phyloP scores from a whole-genome alignment of 2,797 vertebrate species.

The Periparus ater region DNA sequence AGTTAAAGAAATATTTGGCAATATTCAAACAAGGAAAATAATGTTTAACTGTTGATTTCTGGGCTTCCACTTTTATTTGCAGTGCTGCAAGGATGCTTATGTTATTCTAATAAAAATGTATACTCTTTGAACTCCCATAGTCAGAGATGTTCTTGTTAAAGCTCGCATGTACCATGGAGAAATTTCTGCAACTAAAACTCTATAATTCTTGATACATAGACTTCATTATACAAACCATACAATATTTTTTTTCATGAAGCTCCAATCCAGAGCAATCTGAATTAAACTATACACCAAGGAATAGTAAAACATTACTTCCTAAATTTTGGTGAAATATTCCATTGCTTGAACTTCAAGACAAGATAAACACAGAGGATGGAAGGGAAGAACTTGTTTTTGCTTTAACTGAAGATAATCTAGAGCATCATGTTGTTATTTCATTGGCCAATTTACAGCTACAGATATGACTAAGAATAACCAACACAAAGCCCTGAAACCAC shows the following conservation, averaged over 20 bases:
- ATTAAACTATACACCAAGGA: background rate
- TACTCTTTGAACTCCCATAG: background rate
- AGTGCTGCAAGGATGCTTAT: background rate
- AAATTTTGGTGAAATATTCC: background rate
- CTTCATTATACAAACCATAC: background rate
- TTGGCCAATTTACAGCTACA: background rate
- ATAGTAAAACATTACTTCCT: background rate
- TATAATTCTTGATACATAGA: background rate
- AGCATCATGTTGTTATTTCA: background rate
- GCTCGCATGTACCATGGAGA: accelerated
- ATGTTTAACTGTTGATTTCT: background rate
- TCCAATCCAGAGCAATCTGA: background rate
- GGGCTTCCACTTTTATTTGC: background rate
- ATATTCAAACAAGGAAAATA: background rate
- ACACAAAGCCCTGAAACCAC: background rate
- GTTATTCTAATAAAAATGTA: background rate
- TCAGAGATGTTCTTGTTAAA: background rate
- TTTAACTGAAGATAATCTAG: background rate
- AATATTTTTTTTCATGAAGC: background rate
- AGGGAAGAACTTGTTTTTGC: background rate
- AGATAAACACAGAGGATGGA: background rate
- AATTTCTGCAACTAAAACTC: background rate
- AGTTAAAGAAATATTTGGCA: background rate
- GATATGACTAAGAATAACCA: background rate
- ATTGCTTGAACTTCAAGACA: background rate